Evolutionary conservation across 2,888 invertebrate genomes (phyloP).

Genomic region (Rhagium mordax): DNA sequence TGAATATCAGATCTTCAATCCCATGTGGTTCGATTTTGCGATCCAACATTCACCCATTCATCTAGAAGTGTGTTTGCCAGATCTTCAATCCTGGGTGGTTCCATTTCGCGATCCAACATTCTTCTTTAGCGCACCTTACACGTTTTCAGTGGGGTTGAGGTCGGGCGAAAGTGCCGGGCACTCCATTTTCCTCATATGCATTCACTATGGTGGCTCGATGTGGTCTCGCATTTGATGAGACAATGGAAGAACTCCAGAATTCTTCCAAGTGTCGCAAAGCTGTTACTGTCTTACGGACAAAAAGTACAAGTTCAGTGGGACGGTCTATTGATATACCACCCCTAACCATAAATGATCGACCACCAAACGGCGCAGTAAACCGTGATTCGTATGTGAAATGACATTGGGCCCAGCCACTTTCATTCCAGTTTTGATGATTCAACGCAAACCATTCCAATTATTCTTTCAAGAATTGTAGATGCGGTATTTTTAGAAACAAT

Average conservation of each 20-base stretch:
- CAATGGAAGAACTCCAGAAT: background rate
- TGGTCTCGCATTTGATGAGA: background rate
- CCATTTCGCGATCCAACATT: background rate
- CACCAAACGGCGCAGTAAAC: background rate
- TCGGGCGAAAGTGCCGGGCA: background rate
- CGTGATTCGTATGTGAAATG: slow-evolving; percentile 4
- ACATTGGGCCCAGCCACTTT: slow-evolving; percentile 1
- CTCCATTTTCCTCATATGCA: background rate
- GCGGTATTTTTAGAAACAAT: background rate
- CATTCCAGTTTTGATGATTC: background rate
- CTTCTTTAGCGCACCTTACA: background rate
- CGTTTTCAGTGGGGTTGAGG: background rate
- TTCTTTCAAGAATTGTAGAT: background rate
- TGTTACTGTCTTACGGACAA: background rate
- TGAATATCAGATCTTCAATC: background rate
- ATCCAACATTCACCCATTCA: background rate
- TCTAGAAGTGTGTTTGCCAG: background rate
- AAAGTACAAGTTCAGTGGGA: background rate
- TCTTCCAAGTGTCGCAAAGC: background rate
- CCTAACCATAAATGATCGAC: background rate
- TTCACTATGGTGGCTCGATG: background rate
- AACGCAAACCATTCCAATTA: background rate
- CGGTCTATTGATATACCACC: background rate
- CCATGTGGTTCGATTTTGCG: background rate
- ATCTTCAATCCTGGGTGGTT: background rate